Percentiles rank a stretch among this genome's conserved stretches.
Evolutionary conservation across 1,140 invertebrate species (phyloP).

Genomic region (Eriocheir sinensis): DNA sequence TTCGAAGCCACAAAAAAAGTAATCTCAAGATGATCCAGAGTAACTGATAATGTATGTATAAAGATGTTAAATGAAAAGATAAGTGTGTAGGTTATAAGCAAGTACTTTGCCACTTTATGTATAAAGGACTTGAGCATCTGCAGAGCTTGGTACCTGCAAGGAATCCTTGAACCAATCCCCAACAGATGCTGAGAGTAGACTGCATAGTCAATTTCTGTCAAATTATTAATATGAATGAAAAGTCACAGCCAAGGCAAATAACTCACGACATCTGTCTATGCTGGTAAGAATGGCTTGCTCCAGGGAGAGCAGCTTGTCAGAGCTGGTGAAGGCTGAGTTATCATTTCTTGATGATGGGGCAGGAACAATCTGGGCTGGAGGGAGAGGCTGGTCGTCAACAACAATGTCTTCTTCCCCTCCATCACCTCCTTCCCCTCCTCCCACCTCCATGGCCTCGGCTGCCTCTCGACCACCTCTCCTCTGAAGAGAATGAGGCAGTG

Average conservation of each 20-base stretch:
- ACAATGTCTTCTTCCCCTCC: slow-evolving; percentile 89
- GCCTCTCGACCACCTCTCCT: slow-evolving; percentile 86
- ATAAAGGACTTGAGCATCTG: no score
- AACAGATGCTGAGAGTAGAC: no score
- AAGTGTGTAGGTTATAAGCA: no score
- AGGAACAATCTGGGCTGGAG: slow-evolving; percentile 57
- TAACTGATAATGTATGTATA: no score
- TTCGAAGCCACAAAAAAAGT: no score
- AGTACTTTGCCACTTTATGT: no score
- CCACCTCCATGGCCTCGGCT: slow-evolving; percentile 78
- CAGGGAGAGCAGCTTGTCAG: slow-evolving; percentile 91
- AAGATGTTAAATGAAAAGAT: no score
- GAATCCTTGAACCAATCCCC: no score
- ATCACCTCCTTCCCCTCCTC: slow-evolving; percentile 77
- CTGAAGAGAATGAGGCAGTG: no score
- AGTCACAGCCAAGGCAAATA: not conserved
- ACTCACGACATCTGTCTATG: slow-evolving; percentile 92
- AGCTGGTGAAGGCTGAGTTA: slow-evolving; percentile 82
- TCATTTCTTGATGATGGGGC: slow-evolving; percentile 30
- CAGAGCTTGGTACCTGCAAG: no score
- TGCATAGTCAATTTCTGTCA: no score
- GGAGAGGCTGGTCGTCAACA: slow-evolving; percentile 85
- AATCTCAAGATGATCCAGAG: no score
- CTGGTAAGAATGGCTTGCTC: slow-evolving; percentile 95
- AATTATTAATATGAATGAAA: not conserved